phyloP scores from a whole-genome alignment of 2,797 vertebrate species.

The Falco peregrinus region DNA sequence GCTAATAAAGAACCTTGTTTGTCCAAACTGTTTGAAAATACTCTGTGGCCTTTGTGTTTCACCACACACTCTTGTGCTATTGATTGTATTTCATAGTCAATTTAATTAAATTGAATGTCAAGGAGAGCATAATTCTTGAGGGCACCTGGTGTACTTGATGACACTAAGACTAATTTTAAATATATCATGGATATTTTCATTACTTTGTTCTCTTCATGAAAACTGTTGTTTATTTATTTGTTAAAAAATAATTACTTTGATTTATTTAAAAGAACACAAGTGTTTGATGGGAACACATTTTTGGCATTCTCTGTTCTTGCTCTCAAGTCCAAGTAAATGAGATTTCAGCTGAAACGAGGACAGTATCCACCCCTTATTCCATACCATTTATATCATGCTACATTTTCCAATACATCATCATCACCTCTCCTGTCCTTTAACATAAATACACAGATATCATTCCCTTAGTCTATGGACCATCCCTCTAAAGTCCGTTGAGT shows the following conservation, averaged over 20 bases:
- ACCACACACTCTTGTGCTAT: neutral
- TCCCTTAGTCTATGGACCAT: too few relatives aligned
- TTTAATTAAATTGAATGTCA: neutral
- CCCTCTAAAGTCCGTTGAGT: too few relatives aligned
- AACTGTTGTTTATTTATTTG: neutral
- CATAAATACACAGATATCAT: too few relatives aligned
- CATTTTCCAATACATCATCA: too few relatives aligned
- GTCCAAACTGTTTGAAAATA: slow-evolving; percentile 15
- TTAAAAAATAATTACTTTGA: neutral
- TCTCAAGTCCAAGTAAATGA: neutral
- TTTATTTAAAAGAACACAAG: neutral
- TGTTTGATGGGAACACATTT: neutral
- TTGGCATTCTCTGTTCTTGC: neutral
- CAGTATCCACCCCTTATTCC: too few relatives aligned
- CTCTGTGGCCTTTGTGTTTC: neutral
- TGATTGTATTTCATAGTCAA: neutral
- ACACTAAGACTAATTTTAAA: neutral
- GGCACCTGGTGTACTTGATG: neutral
- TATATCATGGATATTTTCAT: neutral
- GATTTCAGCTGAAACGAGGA: neutral
- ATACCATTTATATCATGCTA: too few relatives aligned
- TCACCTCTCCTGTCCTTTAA: too few relatives aligned
- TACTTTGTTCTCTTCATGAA: neutral
- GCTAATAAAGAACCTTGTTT: neutral
- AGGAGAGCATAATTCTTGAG: neutral